Conservation (phyloP, 2,113 vertebrate genomes). For the Pseudorhombus dupliciocellatus region DNA sequence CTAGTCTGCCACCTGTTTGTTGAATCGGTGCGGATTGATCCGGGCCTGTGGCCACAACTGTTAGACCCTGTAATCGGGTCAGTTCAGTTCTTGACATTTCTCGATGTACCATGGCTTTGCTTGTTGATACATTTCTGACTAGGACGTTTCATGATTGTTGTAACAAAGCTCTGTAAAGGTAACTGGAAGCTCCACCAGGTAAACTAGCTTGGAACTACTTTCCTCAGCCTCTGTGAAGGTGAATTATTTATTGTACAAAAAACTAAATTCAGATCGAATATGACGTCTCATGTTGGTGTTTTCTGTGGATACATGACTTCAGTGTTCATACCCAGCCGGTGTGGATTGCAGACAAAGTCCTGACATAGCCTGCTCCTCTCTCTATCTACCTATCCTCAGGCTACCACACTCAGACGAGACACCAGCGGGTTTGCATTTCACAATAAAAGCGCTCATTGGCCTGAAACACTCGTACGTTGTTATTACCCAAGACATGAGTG, state of each 20-base stretch:
- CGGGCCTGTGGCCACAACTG: background rate
- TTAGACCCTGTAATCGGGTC: background rate
- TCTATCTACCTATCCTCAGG: constrained; percentile 16
- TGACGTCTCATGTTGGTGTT: background rate
- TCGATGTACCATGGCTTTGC: too few relatives aligned
- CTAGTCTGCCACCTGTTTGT: constrained; percentile 13
- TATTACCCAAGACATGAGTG: constrained; percentile 1
- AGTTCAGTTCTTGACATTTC: background rate
- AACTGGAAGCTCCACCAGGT: constrained; percentile 20
- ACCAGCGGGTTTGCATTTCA: constrained; percentile 38
- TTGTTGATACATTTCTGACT: too few relatives aligned
- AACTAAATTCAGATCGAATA: background rate
- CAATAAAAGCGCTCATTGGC: constrained; percentile 38
- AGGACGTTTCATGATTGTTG: too few relatives aligned
- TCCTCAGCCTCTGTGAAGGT: background rate
- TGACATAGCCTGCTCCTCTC: constrained; percentile 28
- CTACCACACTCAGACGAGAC: constrained; percentile 15
- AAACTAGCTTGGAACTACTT: background rate
- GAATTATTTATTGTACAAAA: too few relatives aligned
- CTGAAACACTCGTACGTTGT: constrained; percentile 14
- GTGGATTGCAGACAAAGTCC: background rate
- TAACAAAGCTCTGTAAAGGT: too few relatives aligned
- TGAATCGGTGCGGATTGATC: background rate
- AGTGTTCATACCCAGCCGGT: background rate
- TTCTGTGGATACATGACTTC: background rate